Conservation (phyloP, 1,140 invertebrate genomes). For the Drosophila melanogaster region DNA sequence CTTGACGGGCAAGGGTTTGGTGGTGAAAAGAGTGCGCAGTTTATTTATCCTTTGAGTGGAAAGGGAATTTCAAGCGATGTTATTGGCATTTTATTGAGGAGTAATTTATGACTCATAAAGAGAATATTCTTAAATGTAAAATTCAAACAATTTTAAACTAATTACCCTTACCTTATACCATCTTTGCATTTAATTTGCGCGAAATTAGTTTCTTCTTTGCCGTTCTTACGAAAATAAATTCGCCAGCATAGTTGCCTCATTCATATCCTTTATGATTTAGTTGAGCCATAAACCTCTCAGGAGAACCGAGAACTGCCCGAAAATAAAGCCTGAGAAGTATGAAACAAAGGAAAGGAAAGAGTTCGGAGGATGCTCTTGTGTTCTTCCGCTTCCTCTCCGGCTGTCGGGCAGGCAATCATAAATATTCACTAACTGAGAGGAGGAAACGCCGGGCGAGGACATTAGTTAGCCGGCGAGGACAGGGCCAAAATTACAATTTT, state of each 20-base stretch:
- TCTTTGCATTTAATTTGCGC: background rate
- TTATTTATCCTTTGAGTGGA: constrained; percentile 21
- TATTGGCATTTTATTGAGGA: constrained; percentile 5
- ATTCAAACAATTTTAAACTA: background rate
- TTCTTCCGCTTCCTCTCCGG: constrained; percentile 34
- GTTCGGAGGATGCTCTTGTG: constrained; percentile 19
- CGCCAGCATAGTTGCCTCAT: constrained; percentile 11
- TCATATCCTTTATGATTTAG: constrained; percentile 46
- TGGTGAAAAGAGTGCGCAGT: constrained; percentile 11
- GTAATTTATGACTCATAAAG: constrained; percentile 15
- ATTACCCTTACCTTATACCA: background rate
- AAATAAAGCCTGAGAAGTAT: constrained; percentile 25
- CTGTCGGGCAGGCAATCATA: constrained; percentile 41
- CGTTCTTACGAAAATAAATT: background rate
- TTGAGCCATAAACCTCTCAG: constrained; percentile 24
- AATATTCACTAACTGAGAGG: constrained; percentile 70
- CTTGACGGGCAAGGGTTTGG: constrained; percentile 32
- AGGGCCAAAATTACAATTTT: constrained; percentile 72
- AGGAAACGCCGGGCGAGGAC: constrained; percentile 40
- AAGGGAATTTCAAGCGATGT: constrained; percentile 34
- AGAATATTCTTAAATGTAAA: background rate
- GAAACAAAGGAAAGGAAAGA: constrained; percentile 25
- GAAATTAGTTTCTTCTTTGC: background rate
- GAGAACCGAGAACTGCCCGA: constrained; percentile 10
- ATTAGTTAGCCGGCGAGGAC: constrained; percentile 58